phyloP scores from a whole-genome alignment of 2,888 invertebrate genomes.

The Drosophila kokeensis region DNA sequence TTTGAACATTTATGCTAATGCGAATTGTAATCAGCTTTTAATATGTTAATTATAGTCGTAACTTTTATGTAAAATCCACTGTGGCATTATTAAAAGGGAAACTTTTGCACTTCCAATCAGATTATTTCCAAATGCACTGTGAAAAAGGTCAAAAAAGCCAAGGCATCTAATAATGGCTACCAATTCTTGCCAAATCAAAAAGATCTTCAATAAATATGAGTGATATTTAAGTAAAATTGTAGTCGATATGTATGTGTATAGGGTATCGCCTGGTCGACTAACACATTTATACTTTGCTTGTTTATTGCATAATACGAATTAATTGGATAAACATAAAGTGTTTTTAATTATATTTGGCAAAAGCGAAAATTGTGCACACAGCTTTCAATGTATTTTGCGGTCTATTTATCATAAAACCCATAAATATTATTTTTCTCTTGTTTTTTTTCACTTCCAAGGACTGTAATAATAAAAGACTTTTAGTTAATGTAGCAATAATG shows the following conservation, averaged over 20 bases:
- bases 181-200: background rate
- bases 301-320: constrained; percentile 8
- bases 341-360: constrained; percentile 17
- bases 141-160: background rate
- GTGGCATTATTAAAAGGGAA: background rate
- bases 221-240: background rate
- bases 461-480: background rate
- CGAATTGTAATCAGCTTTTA: constrained; percentile 3
- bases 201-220: background rate
- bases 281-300: background rate
- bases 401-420: background rate
- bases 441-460: background rate
- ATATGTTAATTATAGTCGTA: constrained; percentile 6
- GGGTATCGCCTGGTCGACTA: background rate
- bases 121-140: background rate
- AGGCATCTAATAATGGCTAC: background rate
- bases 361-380: constrained; percentile 1
- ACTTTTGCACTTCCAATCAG: background rate
- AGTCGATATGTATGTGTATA: background rate
- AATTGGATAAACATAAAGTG: constrained; percentile 16
- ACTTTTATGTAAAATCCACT: background rate
- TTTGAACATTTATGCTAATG: constrained; percentile 23
- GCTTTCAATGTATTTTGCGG: background rate
- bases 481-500: background rate
- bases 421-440: background rate